A percentile compares a stretch with the other conserved stretches of the same genome.
Evolutionary conservation across 1,140 invertebrate species (phyloP).

Genomic region (Orius insidiosus): DNA sequence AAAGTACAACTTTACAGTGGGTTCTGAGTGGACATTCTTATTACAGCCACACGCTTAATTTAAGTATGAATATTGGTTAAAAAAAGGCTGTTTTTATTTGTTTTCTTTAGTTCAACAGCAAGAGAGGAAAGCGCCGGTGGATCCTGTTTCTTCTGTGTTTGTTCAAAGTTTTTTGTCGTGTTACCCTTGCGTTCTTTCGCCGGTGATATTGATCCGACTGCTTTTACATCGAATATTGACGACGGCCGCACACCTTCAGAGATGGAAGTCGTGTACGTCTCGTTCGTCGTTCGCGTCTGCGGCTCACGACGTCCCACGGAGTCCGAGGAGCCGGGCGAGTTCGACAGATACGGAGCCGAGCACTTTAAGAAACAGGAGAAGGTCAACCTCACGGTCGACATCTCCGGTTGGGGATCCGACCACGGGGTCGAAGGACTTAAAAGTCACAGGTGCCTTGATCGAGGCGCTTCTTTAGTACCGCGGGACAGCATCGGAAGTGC

Average conservation of each 20-base stretch:
- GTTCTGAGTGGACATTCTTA: constrained; percentile 21
- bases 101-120: constrained; percentile 12
- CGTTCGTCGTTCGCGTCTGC: constrained; percentile 27
- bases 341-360: constrained; percentile 28
- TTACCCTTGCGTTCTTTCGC: constrained; percentile 36
- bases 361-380: constrained; percentile 26
- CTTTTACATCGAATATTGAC: constrained; percentile 38
- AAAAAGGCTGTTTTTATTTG: neutral
- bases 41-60: constrained; percentile 16
- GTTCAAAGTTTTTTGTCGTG: constrained; percentile 28
- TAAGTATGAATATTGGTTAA: constrained; percentile 15
- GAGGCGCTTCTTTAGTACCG: constrained; percentile 13
- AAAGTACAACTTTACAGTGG: constrained; percentile 21
- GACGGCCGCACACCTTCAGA: constrained; percentile 27
- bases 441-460: constrained; percentile 6
- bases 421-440: constrained; percentile 9
- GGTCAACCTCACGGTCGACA: constrained; percentile 27
- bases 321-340: constrained; percentile 25
- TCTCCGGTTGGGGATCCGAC: constrained; percentile 18
- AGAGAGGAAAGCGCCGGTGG: constrained; percentile 17
- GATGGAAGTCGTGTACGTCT: constrained; percentile 29
- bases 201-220: constrained; percentile 38
- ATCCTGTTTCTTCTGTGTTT: constrained; percentile 22
- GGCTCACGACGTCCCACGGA: constrained; percentile 22
- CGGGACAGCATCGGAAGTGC: constrained; percentile 22